A percentile compares a stretch with the other conserved stretches of the same genome.
phyloP scores from a whole-genome alignment of 2,888 invertebrate species.

The Hypsopygia costalis region DNA sequence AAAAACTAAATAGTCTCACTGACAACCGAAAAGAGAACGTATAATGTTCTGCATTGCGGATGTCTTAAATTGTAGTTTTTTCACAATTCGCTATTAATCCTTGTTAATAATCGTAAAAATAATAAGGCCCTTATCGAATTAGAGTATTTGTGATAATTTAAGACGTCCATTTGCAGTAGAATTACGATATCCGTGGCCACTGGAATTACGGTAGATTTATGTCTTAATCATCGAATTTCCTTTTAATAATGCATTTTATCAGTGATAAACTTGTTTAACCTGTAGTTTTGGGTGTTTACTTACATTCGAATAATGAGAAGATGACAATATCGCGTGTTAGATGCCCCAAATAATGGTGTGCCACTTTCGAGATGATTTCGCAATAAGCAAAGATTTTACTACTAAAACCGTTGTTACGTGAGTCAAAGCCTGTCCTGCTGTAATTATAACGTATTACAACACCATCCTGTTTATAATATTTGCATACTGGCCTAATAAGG shows the following conservation, averaged over 20 bases:
- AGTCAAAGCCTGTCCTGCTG: neutral
- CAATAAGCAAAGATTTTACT: neutral
- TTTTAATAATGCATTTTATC: no score
- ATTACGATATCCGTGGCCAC: no score
- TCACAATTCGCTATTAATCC: constrained; percentile 4
- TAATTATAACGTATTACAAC: neutral
- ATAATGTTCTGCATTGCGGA: constrained; percentile 53
- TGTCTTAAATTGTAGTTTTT: constrained; percentile 23
- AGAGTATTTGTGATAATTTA: neutral
- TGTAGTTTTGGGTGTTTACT: neutral
- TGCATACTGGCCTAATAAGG: neutral
- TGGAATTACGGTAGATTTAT: no score
- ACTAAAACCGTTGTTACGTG: neutral
- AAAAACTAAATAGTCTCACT: neutral
- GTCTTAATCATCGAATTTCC: no score
- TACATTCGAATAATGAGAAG: neutral
- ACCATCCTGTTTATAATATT: neutral
- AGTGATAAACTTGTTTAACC: no score
- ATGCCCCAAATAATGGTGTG: neutral
- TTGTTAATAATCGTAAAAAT: neutral
- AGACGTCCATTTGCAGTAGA: no score
- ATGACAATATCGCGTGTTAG: neutral
- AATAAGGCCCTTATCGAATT: neutral
- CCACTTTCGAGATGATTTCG: constrained; percentile 1
- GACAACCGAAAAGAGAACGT: neutral